Evolutionary conservation across 2,888 invertebrate species (phyloP), one percentile per base, ranked within the genome.

Genomic region (Acleris literana): DNA sequence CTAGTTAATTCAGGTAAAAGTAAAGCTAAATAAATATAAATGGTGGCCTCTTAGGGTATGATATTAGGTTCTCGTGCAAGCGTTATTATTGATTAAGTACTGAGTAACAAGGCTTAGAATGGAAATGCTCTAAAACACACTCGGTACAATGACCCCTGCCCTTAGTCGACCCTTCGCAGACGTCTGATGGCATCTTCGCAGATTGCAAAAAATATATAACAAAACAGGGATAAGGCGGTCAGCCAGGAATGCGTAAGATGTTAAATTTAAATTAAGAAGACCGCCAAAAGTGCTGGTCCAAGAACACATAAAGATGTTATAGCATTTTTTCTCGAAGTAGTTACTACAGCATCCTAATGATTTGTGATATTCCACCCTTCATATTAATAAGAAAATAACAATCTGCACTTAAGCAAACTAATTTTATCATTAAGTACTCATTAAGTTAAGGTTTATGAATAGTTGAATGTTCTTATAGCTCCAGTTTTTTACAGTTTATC

Each of bases 101-200:
- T 48, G 25, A 33, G 44, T 39, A 61, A n/a, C 20, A 44, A 55
- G 17, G 20, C 16, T 43, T 7, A 49, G 55, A 44, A 57, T 48
- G 22, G 22, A 57, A 13, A 25, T 22, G 29, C 11, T 18, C 33
- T 39, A 49, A 56, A 57, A 57, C 33, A 52, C 52, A 43, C 33
- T 44, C 49, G 49, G 66, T 62, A 52, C 57, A 11, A 57, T 66
- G 57, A 66, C 61, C 62, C 39, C 33, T 33, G 66, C 46, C 57
- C 61, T 62, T 57, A 57, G 57, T 18, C 62, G 66, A 66, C 66
- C 66, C 61, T 53, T 66, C 46, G 39, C 64, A 64, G 58, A 58
- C 53, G 48, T 59, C 51, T 52, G 44, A 57, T 52, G 56, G 61
- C 56, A 46, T 53, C 44, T 29, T 60, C 25, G 11, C 20, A 39